Evolutionary conservation across 1,140 invertebrate genomes (phyloP), one percentile per base, ranked within the genome.

Genomic region (Charaxes varanes): DNA sequence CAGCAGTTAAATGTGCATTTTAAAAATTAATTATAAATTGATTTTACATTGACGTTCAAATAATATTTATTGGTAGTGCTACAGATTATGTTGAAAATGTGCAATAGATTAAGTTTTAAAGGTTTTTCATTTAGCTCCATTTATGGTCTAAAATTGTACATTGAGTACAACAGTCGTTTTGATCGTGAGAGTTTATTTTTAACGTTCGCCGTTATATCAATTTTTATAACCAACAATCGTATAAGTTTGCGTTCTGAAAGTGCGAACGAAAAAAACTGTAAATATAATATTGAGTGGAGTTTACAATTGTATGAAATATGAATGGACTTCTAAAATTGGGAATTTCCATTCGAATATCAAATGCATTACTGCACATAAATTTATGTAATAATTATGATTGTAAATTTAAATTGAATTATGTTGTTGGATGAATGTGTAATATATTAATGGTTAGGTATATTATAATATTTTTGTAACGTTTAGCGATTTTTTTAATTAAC

Each of bases 391-490:
- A 62, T 69, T 74, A 71, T 63, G 38, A 62, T 58, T 82, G 67
- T 82, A 79, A 70, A 76, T 77, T 73, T 64, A 60, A 78, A 74
- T 62, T 70, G 51, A 71, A 63, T 72, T 71, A 77, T 73, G 66
- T 71, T 76, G 69, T 77, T 76, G 72, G 60, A 62, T 64, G 54
- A 63, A 68, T 53, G 46, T 82, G 74, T 82, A 82, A 74, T 74
- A 82, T 82, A 82, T 73, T 53, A 72, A 72, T 66, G 48, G 55
- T 60, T 81, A 71, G 66, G 57, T 64, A 71, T 68, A 73, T 68
- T 63, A 61, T 73, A 50, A 60, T 66, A 78, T 82, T 82, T 82
- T 78, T 82, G 70, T 82, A 78, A 69, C 47, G 55, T 76, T 56
- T 68, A 62, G 51, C 45, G 43, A 62, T 52, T 28, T 55, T 56